Percentiles rank a stretch among this genome's conserved stretches.
Evolutionary conservation across 2,888 invertebrate species (phyloP).

Genomic region (Torymus tubicola): DNA sequence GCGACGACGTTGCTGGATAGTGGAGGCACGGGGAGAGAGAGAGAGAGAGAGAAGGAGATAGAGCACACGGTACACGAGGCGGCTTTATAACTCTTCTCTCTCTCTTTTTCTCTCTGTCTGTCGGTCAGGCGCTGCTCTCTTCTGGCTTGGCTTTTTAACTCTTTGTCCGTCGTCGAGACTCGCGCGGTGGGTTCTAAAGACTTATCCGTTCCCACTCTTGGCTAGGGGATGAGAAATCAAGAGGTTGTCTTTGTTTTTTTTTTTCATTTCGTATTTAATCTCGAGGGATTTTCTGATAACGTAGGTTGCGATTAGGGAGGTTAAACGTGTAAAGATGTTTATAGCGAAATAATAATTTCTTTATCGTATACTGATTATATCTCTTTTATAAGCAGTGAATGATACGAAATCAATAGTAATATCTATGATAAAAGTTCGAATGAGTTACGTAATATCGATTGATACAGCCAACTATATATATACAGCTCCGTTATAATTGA

Average conservation of each 20-base stretch:
- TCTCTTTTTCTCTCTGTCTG: neutral
- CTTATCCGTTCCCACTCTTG: no score
- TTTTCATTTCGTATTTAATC: slow-evolving; percentile 5
- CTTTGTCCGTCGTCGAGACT: slow-evolving; percentile 7
- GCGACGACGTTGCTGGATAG: slow-evolving; percentile 27
- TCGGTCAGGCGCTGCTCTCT: neutral
- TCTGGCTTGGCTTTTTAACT: slow-evolving; percentile 27
- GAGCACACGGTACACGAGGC: slow-evolving; percentile 38
- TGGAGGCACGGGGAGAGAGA: neutral
- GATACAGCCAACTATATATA: no score
- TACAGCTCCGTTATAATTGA: no score
- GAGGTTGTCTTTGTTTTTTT: neutral
- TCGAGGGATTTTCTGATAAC: neutral
- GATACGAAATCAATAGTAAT: no score
- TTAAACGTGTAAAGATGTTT: slow-evolving; percentile 5
- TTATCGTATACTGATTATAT: neutral
- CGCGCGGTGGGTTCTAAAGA: no score
- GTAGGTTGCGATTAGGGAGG: slow-evolving; percentile 35
- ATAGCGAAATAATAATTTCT: slow-evolving; percentile 17
- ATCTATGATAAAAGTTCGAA: no score
- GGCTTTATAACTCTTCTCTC: slow-evolving; percentile 37
- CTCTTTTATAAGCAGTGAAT: no score
- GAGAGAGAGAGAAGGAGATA: no score
- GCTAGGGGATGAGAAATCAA: no score
- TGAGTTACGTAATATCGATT: no score